Evolutionary conservation across 2,888 invertebrate genomes (phyloP).

Genomic region (Willowsia nigromaculata): DNA sequence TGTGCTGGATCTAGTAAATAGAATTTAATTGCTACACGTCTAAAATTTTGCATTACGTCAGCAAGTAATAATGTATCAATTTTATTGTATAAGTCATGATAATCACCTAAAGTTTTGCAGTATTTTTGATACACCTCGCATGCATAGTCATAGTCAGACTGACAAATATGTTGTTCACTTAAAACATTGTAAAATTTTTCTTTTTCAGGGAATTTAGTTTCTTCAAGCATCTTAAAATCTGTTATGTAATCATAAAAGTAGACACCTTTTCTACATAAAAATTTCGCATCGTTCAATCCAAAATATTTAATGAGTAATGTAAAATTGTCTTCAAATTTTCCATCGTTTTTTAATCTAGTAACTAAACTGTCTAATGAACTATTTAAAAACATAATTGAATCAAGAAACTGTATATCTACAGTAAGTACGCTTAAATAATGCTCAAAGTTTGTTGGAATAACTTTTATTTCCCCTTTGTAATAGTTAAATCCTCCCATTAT

Average conservation of each 20-base stretch:
- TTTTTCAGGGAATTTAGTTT: conserved; percentile 18
- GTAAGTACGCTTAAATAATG: conserved; percentile 31
- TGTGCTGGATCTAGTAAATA: conserved; percentile 59
- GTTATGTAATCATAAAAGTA: conserved; percentile 61
- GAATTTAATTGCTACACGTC: not conserved
- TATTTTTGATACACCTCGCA: conserved; percentile 18
- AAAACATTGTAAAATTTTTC: conserved; percentile 42
- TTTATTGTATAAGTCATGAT: conserved; percentile 56
- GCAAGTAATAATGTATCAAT: conserved; percentile 52
- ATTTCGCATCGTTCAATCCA: conserved; percentile 31
- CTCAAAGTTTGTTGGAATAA: conserved; percentile 53
- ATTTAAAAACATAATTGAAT: conserved; percentile 49
- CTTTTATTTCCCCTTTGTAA: conserved; percentile 7
- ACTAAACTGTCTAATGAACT: conserved; percentile 46
- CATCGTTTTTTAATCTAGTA: not conserved
- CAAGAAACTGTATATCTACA: conserved; percentile 36
- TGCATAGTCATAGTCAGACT: conserved; percentile 52
- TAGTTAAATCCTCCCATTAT: conserved; percentile 41
- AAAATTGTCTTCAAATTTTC: not conserved
- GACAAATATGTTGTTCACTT: not conserved
- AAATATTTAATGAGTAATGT: conserved; percentile 41
- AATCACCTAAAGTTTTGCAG: conserved; percentile 48
- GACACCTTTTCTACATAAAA: conserved; percentile 52
- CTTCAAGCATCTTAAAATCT: conserved; percentile 39
- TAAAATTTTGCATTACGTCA: conserved; percentile 57